Evolutionary conservation across 2,113 vertebrate genomes (phyloP), one percentile per base, ranked within the genome.

Genomic region (Orycteropus afer): DNA sequence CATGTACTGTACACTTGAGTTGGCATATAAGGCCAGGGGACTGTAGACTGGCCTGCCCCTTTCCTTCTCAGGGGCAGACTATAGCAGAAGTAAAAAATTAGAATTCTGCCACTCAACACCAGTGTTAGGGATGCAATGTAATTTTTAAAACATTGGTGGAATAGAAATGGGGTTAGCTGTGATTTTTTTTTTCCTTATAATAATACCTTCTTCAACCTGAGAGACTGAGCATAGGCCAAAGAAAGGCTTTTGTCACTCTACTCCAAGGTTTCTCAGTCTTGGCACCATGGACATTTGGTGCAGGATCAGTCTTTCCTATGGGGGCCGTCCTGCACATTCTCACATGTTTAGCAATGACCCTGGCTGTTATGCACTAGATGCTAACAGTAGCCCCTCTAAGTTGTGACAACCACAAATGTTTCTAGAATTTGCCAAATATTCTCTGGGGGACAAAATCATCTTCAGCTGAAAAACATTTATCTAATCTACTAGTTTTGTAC

Each of bases 51-150:
- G 34, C 42, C 57, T 77, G 87, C n/a, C 89, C 29, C 89, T 92
- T 37, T 91, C 65, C 65, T 95, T 86, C 87, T 86, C 25, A 93
- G 67, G 47, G 65, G 40, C 90, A 96, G 42, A 89, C 61, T 67
- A 74, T 86, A 86, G 83, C 63, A 71, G 5, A 1, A 90, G 83
- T 76, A n/a, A 65, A 95, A 69, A 83, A 23, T 65, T 89, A 97
- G 93, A 95, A 89, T 82, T 79, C 92, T 96, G 87, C 80, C 95
- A 23, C 86, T 92, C 91, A 80, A 90, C 73, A 90, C 84, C 81
- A 94, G 87, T 29, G 8, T 57, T 57, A 92, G 63, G 27, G 10
- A 8, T 2, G 63, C 0, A 15, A 61, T 18, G 49, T 42, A 74
- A 89, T 42, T 87, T 89, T 89, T 17, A 83, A 61, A 84, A 78